These are phyloP conservation scores for Hippocampus zosterae DNA, from an alignment of 2,113 vertebrate genomes.

Conservation along the genomic window DNA sequence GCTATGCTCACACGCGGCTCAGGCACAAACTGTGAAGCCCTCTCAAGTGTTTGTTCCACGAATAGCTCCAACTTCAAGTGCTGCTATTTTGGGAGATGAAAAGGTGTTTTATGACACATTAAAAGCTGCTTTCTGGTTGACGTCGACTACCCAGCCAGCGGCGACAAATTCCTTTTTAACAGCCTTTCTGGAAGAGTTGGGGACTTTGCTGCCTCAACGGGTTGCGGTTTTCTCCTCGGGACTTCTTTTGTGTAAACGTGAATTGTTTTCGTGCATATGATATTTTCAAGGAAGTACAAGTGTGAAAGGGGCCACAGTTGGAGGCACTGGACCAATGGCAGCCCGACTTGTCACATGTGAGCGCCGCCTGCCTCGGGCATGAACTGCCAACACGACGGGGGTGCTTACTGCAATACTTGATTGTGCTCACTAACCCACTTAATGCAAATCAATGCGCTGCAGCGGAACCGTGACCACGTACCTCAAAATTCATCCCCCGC, in stretches of 20 bases:
- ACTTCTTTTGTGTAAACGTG: not conserved
- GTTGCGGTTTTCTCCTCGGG: too few relatives aligned
- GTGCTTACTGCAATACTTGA: conserved; percentile 48
- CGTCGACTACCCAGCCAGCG: not conserved
- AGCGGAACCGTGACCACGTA: not conserved
- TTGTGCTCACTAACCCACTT: conserved; percentile 56
- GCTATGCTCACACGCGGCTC: not conserved
- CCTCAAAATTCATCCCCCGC: not conserved
- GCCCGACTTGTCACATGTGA: conserved; percentile 35
- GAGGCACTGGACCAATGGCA: conserved; percentile 5
- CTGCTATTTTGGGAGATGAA: conserved; percentile 2
- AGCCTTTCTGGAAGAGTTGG: not conserved
- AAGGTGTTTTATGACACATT: not conserved
- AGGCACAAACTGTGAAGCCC: not conserved
- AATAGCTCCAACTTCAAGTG: not conserved
- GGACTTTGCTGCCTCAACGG: too few relatives aligned
- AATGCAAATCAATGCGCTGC: conserved; percentile 41
- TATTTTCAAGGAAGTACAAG: not conserved
- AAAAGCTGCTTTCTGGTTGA: not conserved
- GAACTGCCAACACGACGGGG: not conserved
- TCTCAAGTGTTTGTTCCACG: not conserved
- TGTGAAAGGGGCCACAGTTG: not conserved
- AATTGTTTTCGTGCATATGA: not conserved
- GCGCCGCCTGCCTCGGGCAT: conserved; percentile 25
- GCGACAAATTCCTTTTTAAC: not conserved